These are phyloP conservation scores for Periparus ater DNA, from an alignment of 2,797 vertebrate species.

Conservation along the genomic window DNA sequence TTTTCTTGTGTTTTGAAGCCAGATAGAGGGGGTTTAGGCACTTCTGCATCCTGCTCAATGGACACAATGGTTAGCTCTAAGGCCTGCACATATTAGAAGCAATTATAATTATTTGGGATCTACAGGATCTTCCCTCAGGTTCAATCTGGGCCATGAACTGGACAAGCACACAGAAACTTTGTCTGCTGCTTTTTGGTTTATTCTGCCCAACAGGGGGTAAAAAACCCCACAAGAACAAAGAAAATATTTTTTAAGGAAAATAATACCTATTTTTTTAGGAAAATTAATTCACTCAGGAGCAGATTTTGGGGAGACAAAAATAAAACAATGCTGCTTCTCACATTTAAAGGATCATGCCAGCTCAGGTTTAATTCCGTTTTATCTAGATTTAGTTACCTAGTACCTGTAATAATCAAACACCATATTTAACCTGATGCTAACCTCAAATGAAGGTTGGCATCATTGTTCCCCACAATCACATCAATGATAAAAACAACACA, in stretches of 20 bases:
- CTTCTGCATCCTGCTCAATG: accelerated
- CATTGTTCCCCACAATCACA: not conserved
- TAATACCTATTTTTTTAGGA: not conserved
- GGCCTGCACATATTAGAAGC: not conserved
- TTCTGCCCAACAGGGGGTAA: not conserved
- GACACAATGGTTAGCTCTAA: not conserved
- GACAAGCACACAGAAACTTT: not conserved
- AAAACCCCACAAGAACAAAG: not conserved
- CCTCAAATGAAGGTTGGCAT: not conserved
- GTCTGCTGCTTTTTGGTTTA: not conserved
- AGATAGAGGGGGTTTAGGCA: accelerated
- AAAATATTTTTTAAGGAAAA: not conserved
- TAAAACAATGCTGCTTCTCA: not conserved
- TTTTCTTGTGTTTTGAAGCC: not conserved
- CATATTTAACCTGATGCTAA: not conserved
- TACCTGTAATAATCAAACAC: not conserved
- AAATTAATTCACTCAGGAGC: not conserved
- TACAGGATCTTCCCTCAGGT: not conserved
- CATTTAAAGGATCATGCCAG: accelerated
- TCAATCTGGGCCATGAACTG: not conserved
- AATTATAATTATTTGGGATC: not conserved
- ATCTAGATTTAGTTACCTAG: not conserved
- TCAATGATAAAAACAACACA: not conserved
- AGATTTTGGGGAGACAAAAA: not conserved
- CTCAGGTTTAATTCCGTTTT: not conserved